Conservation (phyloP, 2,797 vertebrate genomes). For the Halcyon leucocephala region DNA sequence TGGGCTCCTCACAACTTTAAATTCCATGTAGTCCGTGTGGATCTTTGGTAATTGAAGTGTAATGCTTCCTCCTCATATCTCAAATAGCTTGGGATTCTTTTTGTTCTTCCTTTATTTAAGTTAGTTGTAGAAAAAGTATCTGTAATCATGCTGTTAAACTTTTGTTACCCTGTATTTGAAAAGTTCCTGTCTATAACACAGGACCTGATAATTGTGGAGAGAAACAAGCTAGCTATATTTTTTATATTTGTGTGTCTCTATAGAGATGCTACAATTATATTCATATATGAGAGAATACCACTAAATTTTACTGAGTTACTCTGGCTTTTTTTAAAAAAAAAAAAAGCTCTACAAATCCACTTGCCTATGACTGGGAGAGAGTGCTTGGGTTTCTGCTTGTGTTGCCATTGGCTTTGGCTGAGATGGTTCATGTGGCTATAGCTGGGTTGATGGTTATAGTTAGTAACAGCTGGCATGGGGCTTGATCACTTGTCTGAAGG, state of each 20-base stretch:
- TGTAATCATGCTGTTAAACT: neutral
- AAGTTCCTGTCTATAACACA: neutral
- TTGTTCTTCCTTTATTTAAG: neutral
- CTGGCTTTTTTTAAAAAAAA: neutral
- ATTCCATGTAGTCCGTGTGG: neutral
- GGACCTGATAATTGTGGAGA: neutral
- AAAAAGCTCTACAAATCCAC: neutral
- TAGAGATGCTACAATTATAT: neutral
- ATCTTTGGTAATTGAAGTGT: neutral
- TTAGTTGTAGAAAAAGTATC: neutral
- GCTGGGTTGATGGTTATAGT: neutral
- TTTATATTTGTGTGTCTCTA: neutral
- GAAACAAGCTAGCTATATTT: neutral
- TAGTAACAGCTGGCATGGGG: neutral
- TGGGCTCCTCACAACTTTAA: neutral
- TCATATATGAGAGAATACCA: neutral
- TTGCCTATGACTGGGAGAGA: neutral
- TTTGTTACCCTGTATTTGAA: neutral
- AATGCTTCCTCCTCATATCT: neutral
- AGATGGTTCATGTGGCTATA: neutral
- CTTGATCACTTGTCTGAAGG: neutral
- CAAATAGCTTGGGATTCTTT: neutral
- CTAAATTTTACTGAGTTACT: neutral
- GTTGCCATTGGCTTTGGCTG: neutral
- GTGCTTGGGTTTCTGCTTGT: neutral